Base-by-base conservation (phyloP, 1,140 invertebrate species). In the Drosophila punjabiensis region DNA sequence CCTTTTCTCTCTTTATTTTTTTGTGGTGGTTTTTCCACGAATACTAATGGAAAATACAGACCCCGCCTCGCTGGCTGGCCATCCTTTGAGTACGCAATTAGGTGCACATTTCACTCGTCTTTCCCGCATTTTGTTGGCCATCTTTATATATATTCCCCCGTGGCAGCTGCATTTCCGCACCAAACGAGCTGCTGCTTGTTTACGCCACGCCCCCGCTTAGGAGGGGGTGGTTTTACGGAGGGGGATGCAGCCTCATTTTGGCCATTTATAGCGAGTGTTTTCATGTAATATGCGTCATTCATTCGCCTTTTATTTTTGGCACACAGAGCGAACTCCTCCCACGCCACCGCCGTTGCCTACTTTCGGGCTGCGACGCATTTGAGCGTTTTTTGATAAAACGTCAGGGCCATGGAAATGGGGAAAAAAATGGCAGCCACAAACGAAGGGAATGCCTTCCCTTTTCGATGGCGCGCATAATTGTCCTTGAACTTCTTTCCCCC, bases 151-250 rank as follows among this genome's bases (percentile, higher is more conserved):
- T 56, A 58, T 56, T 47, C 28, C 53, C 16, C 45, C 58, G 24
- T 24, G 59, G 33, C 55, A 58, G 50, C 68, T 79, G 77, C 76
- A 80, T 62, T 80, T 80, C 77, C 76, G 77, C 43, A 30, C 48
- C 56, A 80, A 80, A 80, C 77, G 77, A 80, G 76, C 63, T 79
- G 69, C 13, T 35, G 77, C 77, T 80, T 80, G 77, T 80, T 78
- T 76, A 58, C 30, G 62, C 47, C 56, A 56, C 43, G 66, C 48
- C 41, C 65, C 75, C 66, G 55, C 59, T 52, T 52, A 55, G 24
- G 4, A 20, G 1, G 28, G 11, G 16, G 16, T n/a, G 43, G n/a
- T 8, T 2, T 13, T 14, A 0, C 1, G 30, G 30, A 13, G 9
- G 20, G 13, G 7, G 33, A 20, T 39, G 35, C 59, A 70, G 56